A percentile compares a stretch with the other conserved stretches of the same genome.
Conservation (phyloP, 2,113 vertebrate species). For the Alectura lathami region DNA sequence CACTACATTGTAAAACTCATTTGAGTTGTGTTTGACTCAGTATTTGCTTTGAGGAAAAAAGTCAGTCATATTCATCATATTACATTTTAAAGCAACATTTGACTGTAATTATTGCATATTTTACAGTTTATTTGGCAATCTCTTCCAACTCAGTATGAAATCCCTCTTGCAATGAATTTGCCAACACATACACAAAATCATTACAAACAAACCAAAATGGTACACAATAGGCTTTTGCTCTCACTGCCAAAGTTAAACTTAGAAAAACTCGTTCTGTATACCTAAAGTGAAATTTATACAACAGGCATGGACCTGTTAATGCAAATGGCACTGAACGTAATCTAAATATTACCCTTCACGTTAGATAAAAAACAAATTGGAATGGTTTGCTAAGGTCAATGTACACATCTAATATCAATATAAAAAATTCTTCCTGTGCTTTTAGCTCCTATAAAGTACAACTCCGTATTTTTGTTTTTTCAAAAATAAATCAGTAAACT, state of each 20-base stretch:
- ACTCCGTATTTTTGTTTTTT: background rate
- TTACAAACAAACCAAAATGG: constrained; percentile 16
- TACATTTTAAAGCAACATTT: background rate
- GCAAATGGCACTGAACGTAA: background rate
- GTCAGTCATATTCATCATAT: background rate
- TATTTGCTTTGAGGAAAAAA: background rate
- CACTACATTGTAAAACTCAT: background rate
- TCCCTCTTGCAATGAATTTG: background rate
- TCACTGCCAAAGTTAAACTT: background rate
- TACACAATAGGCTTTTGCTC: background rate
- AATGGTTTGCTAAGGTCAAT: background rate
- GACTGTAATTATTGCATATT: background rate
- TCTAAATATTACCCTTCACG: background rate
- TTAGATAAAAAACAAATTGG: background rate
- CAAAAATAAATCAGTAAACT: background rate
- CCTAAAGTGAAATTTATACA: constrained; percentile 51
- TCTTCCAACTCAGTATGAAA: constrained; percentile 3
- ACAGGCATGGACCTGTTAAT: background rate
- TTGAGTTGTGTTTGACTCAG: background rate
- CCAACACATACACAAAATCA: constrained; percentile 1
- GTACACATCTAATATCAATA: background rate
- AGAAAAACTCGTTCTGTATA: background rate
- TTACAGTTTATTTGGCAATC: constrained; percentile 64
- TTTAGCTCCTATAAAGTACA: background rate
- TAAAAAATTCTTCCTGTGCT: background rate